A percentile compares a stretch with the other conserved stretches of the same genome.
Evolutionary conservation across 2,797 vertebrate genomes (phyloP).

Genomic region (Hipposideros larvatus): DNA sequence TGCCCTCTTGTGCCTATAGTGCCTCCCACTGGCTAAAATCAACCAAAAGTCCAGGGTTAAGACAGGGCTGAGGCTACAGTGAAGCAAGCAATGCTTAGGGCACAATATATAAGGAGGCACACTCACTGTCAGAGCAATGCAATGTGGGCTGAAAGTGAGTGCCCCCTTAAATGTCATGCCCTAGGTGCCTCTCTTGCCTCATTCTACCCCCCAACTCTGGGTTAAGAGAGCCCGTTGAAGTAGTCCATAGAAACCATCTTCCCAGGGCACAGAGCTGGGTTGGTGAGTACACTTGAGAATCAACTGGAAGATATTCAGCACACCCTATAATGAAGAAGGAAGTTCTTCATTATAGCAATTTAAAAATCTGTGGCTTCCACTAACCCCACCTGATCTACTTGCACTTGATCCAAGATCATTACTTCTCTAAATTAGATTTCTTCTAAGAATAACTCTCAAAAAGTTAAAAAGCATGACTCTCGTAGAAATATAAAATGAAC

Average conservation of each 20-base stretch:
- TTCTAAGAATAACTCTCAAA: slow-evolving; percentile 16
- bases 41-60: not conserved
- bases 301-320: not conserved
- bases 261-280: not conserved
- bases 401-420: not conserved
- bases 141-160: not conserved
- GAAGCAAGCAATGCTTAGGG: not conserved
- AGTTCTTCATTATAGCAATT: not conserved
- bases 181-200: not conserved
- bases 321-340: not conserved
- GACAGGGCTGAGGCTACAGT: not conserved
- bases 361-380: not conserved
- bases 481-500: not conserved
- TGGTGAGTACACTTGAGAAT: not conserved
- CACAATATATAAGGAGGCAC: not conserved
- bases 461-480: not conserved
- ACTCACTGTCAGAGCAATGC: not conserved
- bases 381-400: not conserved
- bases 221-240: not conserved
- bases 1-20: not conserved
- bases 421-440: not conserved
- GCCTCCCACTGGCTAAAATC: not conserved
- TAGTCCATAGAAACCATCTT: not conserved
- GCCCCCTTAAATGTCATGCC: not conserved
- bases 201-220: not conserved